Percentiles rank a stretch among this genome's conserved stretches.
Evolutionary conservation across 2,888 invertebrate species (phyloP).

Genomic region (Xanthorhoe spadicearia): DNA sequence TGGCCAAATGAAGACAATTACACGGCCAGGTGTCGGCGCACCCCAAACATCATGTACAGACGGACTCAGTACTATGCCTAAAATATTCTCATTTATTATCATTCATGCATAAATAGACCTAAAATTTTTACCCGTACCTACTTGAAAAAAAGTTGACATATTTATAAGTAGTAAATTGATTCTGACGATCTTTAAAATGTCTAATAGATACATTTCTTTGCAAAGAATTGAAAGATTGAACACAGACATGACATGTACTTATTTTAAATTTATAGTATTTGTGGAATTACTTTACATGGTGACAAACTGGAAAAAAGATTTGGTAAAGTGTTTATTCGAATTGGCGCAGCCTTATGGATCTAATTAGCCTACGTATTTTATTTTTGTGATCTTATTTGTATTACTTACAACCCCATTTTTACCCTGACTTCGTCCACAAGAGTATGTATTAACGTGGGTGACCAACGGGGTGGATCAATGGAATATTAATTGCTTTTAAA

Average conservation of each 20-base stretch:
- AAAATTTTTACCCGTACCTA: too few species aligned
- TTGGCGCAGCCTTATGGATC: slow-evolving; percentile 7
- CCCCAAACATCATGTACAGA: slow-evolving; percentile 35
- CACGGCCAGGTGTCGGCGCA: slow-evolving; percentile 39
- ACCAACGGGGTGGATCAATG: slow-evolving; percentile 47
- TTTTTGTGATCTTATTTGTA: neutral
- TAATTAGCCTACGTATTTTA: neutral
- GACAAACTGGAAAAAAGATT: too few species aligned
- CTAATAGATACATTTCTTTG: too few species aligned
- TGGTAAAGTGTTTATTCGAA: neutral
- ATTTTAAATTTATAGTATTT: too few species aligned
- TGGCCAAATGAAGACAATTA: slow-evolving; percentile 42
- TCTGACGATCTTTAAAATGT: too few species aligned
- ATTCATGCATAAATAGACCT: too few species aligned
- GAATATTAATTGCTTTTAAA: slow-evolving; percentile 52
- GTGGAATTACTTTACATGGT: too few species aligned
- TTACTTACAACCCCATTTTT: slow-evolving; percentile 40
- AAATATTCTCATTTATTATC: too few species aligned
- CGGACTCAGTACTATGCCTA: slow-evolving; percentile 24
- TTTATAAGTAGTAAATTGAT: too few species aligned
- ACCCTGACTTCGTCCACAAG: slow-evolving; percentile 33
- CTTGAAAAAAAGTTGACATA: too few species aligned
- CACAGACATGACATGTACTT: too few species aligned
- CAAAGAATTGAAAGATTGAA: too few species aligned
- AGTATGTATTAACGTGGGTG: slow-evolving; percentile 38